phyloP scores from a whole-genome alignment of 2,888 invertebrate genomes.

The Ectropis crepuscularia region DNA sequence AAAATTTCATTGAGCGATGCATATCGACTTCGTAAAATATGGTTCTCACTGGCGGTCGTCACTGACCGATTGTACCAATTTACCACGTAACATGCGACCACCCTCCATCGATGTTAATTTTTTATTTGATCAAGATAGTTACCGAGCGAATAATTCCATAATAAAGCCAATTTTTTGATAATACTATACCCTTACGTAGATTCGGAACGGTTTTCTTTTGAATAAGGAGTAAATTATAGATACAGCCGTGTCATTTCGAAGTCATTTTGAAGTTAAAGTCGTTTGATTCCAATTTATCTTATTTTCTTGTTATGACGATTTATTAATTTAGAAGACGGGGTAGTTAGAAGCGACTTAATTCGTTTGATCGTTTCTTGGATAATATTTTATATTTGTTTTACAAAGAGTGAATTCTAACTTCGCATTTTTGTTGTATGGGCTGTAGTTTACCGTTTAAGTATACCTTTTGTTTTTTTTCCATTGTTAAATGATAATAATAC shows the following conservation, averaged over 20 bases:
- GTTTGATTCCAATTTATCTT: slow-evolving; percentile 76
- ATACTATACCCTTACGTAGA: slow-evolving; percentile 62
- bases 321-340: slow-evolving; percentile 51
- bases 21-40: slow-evolving; percentile 43
- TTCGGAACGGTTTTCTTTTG: slow-evolving; percentile 62
- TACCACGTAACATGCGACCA: slow-evolving; percentile 65
- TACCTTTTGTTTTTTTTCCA: slow-evolving; percentile 1
- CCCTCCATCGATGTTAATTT: slow-evolving; percentile 71
- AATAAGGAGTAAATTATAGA: slow-evolving; percentile 72
- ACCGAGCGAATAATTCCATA: slow-evolving; percentile 75
- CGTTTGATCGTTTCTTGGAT: slow-evolving; percentile 41
- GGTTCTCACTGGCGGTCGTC: slow-evolving; percentile 49
- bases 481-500: no score
- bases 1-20: slow-evolving; percentile 6
- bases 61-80: slow-evolving; percentile 73
- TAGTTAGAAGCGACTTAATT: slow-evolving; percentile 44
- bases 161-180: slow-evolving; percentile 83
- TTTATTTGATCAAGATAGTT: slow-evolving; percentile 81
- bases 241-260: slow-evolving; percentile 72
- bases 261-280: slow-evolving; percentile 66
- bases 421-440: background rate
- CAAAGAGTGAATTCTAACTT: slow-evolving; percentile 23
- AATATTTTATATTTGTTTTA: slow-evolving; percentile 45
- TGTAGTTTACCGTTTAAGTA: background rate
- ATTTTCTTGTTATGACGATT: slow-evolving; percentile 61